Conservation (phyloP, 2,113 vertebrate species). For the Ageneiosus marmoratus region DNA sequence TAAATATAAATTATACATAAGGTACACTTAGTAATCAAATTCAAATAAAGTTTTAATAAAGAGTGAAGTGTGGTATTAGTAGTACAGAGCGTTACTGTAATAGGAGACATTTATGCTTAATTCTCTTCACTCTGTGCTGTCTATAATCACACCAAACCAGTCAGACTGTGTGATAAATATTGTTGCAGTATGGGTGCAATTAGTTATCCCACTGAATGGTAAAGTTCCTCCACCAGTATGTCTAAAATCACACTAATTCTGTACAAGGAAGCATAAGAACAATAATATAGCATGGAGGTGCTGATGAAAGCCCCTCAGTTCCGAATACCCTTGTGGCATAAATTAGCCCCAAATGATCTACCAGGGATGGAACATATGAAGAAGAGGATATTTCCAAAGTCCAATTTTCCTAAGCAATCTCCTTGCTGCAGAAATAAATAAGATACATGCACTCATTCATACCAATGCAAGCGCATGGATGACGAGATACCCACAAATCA, state of each 20-base stretch:
- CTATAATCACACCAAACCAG: conserved; percentile 27
- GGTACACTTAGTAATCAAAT: not conserved
- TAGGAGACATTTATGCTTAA: conserved; percentile 65
- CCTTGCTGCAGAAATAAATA: conserved; percentile 43
- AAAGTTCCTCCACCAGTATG: not conserved
- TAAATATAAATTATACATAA: not conserved
- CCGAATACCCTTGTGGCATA: conserved; percentile 51
- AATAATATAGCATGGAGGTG: conserved; percentile 41
- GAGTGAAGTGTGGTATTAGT: not conserved
- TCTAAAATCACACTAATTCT: not conserved
- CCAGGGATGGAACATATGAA: conserved; percentile 70
- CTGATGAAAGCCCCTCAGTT: conserved; percentile 55
- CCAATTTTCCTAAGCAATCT: conserved; percentile 67
- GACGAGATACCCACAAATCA: conserved; percentile 50
- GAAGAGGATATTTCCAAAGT: conserved; percentile 63
- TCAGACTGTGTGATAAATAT: conserved; percentile 15
- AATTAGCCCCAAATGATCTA: conserved; percentile 62
- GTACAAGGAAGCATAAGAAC: not conserved
- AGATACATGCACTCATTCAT: conserved; percentile 25
- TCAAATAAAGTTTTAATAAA: not conserved
- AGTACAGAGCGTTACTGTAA: conserved; percentile 55
- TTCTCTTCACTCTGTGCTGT: conserved; percentile 59
- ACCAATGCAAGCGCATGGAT: conserved; percentile 3
- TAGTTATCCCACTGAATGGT: not conserved
- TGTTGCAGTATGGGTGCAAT: not conserved